Evolutionary conservation across 1,140 invertebrate species (phyloP).

Genomic region (Drosophila parabipectinata): DNA sequence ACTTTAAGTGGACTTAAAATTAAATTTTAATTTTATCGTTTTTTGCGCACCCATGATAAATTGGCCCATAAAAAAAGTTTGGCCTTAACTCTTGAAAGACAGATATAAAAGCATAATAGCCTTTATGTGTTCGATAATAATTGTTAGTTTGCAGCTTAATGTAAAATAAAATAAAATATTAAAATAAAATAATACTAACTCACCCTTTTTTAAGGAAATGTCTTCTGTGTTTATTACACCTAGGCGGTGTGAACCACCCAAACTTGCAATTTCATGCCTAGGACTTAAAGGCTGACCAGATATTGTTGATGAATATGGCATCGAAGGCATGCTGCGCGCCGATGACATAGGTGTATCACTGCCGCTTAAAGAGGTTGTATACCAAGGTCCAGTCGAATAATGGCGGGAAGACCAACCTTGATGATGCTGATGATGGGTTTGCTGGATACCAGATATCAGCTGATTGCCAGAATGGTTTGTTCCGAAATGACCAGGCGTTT

Average conservation of each 20-base stretch:
- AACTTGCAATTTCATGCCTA: constrained; percentile 30
- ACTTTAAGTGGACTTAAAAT: too few species aligned
- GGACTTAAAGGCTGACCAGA: constrained; percentile 62
- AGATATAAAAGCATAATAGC: too few species aligned
- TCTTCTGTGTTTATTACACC: constrained; percentile 54
- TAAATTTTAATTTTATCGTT: too few species aligned
- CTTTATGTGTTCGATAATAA: too few species aligned
- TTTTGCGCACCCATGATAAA: too few species aligned
- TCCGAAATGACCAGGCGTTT: constrained; percentile 48
- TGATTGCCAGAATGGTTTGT: constrained; percentile 39
- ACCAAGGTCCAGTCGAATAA: constrained; percentile 72
- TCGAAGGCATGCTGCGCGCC: constrained; percentile 26
- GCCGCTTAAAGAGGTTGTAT: constrained; percentile 56
- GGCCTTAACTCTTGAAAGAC: too few species aligned
- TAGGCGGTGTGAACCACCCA: constrained; percentile 28
- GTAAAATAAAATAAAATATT: neutral
- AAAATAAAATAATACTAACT: constrained; percentile 3
- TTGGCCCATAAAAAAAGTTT: too few species aligned
- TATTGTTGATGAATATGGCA: constrained; percentile 28
- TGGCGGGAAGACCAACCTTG: constrained; percentile 68
- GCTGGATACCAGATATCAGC: constrained; percentile 35
- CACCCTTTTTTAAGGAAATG: constrained; percentile 74
- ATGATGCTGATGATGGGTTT: constrained; percentile 39
- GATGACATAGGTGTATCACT: constrained; percentile 36
- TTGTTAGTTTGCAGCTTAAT: too few species aligned